Conservation (phyloP, 2,888 invertebrate species). For the Sphaeridia pumilis region DNA sequence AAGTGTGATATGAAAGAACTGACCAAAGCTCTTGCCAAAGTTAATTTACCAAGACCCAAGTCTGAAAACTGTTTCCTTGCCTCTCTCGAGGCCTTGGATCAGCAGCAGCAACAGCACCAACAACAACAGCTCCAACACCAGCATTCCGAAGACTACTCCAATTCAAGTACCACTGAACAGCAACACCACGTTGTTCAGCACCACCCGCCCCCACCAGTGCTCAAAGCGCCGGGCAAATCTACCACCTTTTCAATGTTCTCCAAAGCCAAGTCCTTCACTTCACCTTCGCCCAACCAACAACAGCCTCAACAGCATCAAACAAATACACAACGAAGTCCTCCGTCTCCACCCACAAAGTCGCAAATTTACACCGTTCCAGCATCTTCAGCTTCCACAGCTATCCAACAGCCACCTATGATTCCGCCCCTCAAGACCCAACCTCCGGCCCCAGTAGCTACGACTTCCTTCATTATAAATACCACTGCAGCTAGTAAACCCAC, state of each 20-base stretch:
- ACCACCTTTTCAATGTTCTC: constrained; percentile 1
- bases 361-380: background rate
- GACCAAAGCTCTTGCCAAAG: constrained; percentile 37
- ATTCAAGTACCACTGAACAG: background rate
- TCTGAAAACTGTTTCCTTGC: constrained; percentile 69
- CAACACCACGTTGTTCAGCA: constrained; percentile 1
- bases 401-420: too few relatives aligned
- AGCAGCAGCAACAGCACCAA: constrained; percentile 10
- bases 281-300: background rate
- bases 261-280: constrained; percentile 3
- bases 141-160: background rate
- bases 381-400: background rate
- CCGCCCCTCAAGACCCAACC: too few relatives aligned
- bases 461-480: background rate
- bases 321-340: background rate
- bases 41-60: constrained; percentile 56
- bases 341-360: background rate
- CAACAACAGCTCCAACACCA: constrained; percentile 4
- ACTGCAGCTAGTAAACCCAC: background rate
- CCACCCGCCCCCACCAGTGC: background rate
- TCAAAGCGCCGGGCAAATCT: background rate
- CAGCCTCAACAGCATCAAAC: background rate
- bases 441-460: too few relatives aligned
- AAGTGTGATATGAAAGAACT: constrained; percentile 35
- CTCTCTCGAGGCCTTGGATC: constrained; percentile 38